A percentile compares a stretch with the other conserved stretches of the same genome.
These are phyloP conservation scores for Orchesella cincta DNA, from an alignment of 1,140 invertebrate species.

Conservation along the genomic window DNA sequence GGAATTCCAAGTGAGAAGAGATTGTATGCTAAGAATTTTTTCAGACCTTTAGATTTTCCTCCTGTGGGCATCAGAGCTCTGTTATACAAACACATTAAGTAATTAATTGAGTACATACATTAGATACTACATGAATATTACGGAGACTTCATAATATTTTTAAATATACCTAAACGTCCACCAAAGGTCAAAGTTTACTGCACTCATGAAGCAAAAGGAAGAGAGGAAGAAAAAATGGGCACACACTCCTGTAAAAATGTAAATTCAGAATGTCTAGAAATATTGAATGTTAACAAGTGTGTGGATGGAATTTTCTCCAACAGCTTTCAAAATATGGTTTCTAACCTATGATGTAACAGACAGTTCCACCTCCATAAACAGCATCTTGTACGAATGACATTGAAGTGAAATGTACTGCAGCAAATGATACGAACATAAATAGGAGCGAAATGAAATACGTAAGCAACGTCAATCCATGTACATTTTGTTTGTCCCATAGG, in stretches of 20 bases:
- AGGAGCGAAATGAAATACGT: constrained; percentile 30
- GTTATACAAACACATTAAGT: neutral
- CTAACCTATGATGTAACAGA: constrained; percentile 33
- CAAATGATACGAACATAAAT: constrained; percentile 8
- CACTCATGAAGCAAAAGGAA: constrained; percentile 47
- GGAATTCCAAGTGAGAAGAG: constrained; percentile 46
- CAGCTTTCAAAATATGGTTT: neutral
- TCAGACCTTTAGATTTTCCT: constrained; percentile 33
- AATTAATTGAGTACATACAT: too few relatives aligned
- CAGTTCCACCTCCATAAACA: neutral
- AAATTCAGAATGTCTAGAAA: neutral
- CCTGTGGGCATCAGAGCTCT: constrained; percentile 30
- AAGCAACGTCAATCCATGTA: constrained; percentile 44
- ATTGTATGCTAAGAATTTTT: constrained; percentile 43
- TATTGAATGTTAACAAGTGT: too few relatives aligned
- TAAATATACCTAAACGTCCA: constrained; percentile 49
- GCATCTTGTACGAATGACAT: neutral
- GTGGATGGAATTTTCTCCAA: too few relatives aligned
- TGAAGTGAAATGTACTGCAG: constrained; percentile 10
- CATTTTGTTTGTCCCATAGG: constrained; percentile 48
- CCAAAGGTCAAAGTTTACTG: constrained; percentile 51
- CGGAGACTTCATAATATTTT: neutral
- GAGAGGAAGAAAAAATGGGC: constrained; percentile 50
- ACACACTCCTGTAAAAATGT: constrained; percentile 16
- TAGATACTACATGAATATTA: neutral